Conservation (phyloP, 2,113 vertebrate species). For the Paedocypris sp. region DNA sequence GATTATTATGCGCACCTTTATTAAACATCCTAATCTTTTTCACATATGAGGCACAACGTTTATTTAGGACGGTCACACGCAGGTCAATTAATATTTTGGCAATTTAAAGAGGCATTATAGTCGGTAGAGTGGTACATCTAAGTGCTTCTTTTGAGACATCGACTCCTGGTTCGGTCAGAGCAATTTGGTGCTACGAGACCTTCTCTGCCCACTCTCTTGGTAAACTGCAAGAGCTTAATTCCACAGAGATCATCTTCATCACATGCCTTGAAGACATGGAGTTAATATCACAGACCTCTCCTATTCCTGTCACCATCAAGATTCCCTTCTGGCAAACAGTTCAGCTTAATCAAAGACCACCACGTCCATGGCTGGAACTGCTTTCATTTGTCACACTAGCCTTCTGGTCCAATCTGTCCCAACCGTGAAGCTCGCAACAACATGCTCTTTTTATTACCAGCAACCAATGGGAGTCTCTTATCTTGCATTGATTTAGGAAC, state of each 20-base stretch:
- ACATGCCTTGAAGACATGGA: constrained; percentile 11
- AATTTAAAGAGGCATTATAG: no score
- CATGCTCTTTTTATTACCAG: neutral
- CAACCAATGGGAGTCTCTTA: neutral
- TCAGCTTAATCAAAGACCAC: constrained; percentile 10
- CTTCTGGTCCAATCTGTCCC: constrained; percentile 13
- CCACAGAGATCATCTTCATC: constrained; percentile 12
- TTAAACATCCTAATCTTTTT: no score
- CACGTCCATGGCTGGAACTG: constrained; percentile 13
- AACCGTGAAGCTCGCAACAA: neutral
- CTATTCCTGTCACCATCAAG: constrained; percentile 10
- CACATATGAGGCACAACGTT: no score
- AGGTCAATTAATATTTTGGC: no score
- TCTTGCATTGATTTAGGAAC: neutral
- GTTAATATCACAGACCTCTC: constrained; percentile 13
- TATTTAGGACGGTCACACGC: no score
- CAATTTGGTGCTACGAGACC: neutral
- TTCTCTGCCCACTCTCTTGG: neutral
- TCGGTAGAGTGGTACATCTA: no score
- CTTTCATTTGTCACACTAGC: constrained; percentile 12
- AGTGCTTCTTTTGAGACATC: neutral
- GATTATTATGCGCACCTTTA: no score
- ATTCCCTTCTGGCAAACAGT: neutral
- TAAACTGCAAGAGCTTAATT: neutral
- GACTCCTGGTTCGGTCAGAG: neutral